Percentiles rank a stretch among this genome's conserved stretches.
These are phyloP conservation scores for Lampropteryx suffumata DNA, from an alignment of 2,888 invertebrate species.

Conservation along the genomic window DNA sequence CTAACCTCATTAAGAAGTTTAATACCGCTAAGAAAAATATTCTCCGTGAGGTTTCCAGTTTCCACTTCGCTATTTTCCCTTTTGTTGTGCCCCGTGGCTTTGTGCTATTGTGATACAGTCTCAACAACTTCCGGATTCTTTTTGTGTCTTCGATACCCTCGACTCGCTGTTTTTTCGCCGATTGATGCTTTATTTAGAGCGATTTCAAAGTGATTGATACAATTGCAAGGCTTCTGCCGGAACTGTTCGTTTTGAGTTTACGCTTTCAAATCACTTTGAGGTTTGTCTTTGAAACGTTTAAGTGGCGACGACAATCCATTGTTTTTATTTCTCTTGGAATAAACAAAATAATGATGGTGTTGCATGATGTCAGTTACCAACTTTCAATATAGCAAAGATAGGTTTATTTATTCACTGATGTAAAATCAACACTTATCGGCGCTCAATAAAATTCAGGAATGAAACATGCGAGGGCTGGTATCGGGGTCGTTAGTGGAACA, in stretches of 20 bases:
- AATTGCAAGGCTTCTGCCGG: conserved; percentile 35
- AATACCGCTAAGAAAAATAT: conserved; percentile 68
- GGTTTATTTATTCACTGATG: conserved; percentile 32
- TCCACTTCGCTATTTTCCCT: conserved; percentile 46
- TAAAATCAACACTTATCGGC: conserved; percentile 50
- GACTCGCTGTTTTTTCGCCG: conserved; percentile 50
- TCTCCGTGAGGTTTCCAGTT: conserved; percentile 56
- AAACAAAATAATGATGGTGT: neutral
- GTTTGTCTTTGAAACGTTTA: conserved; percentile 1
- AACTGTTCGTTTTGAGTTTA: conserved; percentile 30
- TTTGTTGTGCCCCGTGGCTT: conserved; percentile 44
- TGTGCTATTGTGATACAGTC: conserved; percentile 58
- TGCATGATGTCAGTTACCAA: neutral
- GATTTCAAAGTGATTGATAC: conserved; percentile 56
- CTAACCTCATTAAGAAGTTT: conserved; percentile 77
- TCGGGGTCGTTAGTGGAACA: conserved; percentile 66
- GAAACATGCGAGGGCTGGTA: conserved; percentile 56
- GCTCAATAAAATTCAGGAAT: conserved; percentile 58
- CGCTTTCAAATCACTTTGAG: conserved; percentile 15
- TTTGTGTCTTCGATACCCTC: conserved; percentile 55
- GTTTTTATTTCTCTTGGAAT: neutral
- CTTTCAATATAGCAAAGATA: neutral
- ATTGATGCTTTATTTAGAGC: conserved; percentile 53
- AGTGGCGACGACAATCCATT: neutral
- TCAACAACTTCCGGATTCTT: conserved; percentile 52